Evolutionary conservation across 2,113 vertebrate species (phyloP).

Genomic region (Todiramphus chloris): DNA sequence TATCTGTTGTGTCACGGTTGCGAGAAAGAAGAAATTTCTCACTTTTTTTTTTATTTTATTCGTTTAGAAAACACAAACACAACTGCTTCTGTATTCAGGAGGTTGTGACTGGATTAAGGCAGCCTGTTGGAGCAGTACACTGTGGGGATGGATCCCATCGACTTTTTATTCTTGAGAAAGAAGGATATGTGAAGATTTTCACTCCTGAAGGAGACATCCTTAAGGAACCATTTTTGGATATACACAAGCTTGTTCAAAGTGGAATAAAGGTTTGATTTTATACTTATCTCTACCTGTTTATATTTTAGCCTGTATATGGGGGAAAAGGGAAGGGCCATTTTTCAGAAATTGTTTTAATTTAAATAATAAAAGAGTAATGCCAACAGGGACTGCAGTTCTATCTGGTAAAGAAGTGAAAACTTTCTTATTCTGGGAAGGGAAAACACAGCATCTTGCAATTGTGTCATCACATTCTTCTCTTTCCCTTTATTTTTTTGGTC

Average conservation of each 20-base stretch:
- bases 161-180: slow-evolving; percentile 95
- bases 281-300: slow-evolving; percentile 55
- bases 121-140: slow-evolving; percentile 88
- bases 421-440: not conserved
- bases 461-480: not conserved
- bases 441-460: not conserved
- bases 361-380: not conserved
- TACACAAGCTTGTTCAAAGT: slow-evolving; percentile 98
- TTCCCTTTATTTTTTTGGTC: not conserved
- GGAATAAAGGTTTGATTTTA: slow-evolving; percentile 92
- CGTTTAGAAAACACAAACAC: slow-evolving; percentile 96
- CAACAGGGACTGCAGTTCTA: not conserved
- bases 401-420: not conserved
- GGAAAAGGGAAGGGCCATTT: not conserved
- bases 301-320: not conserved
- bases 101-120: slow-evolving; percentile 89
- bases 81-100: slow-evolving; percentile 97
- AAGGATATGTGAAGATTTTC: slow-evolving; percentile 94
- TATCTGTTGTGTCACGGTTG: not conserved
- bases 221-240: slow-evolving; percentile 96
- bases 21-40: not conserved
- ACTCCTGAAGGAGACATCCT: slow-evolving; percentile 87
- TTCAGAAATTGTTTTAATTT: not conserved
- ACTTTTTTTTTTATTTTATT: not conserved
- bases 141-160: slow-evolving; percentile 94